Evolutionary conservation across 2,888 invertebrate genomes (phyloP), one percentile per base, ranked within the genome.

Genomic region (Glaucopsyche alexis): DNA sequence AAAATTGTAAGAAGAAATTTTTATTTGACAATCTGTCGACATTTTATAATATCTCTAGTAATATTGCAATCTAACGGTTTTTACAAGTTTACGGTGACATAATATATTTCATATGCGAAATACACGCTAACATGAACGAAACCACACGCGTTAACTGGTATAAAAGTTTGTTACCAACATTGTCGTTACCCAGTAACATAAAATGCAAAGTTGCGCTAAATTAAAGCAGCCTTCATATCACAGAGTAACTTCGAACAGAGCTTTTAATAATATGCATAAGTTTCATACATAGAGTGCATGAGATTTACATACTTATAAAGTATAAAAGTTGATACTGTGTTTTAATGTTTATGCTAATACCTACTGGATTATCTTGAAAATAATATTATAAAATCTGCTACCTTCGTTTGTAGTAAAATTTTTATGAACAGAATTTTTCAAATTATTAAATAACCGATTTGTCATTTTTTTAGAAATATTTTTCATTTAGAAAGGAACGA

Each of bases 291-390:
- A 38, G 60, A 29, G 60, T 7, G 29, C 60, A 60, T 38, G 60
- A 38, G 29, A 60, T 60, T 60, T 60, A 13, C 60, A 60, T 60
- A 38, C 38, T 60, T 60, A 60, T 29, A 29, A 29, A 9, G 47
- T 9, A 47, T 47, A 29, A 29, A 29, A 72, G 72, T 72, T 74
- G 72, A 69, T 74, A 29, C 40, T 47, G 74, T 60, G 14, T 60
- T 60, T 38, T 38, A 60, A 60, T 60, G 60, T 11, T 60, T 60
- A 29, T 60, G 60, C 29, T 11, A 47, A 47, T 47, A 1, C 47
- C 0, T 47, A 47, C 11, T 29, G 29, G 29, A 60, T 60, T 60
- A 29, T 60, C 9, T 38, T 29, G 4, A 47, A 29, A 29, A 29
- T 29, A 29, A 29, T 19, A 38, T 9, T 60, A 13, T 60, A 38